A percentile compares a stretch with the other conserved stretches of the same genome.
Evolutionary conservation across 2,797 vertebrate genomes (phyloP).

Genomic region (Sebastolobus altivelis): DNA sequence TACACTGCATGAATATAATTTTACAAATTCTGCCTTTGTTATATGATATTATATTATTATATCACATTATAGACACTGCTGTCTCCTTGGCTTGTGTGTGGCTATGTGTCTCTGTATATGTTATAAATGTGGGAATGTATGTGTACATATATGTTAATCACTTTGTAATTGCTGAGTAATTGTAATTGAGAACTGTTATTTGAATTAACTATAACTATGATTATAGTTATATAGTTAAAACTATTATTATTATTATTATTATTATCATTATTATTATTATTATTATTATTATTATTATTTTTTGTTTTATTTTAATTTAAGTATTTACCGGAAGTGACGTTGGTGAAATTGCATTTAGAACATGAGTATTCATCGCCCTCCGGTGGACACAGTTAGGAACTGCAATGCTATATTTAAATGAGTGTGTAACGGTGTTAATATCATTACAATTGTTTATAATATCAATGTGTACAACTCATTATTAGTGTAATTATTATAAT

Average conservation of each 20-base stretch:
- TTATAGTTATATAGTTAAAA: too few species aligned
- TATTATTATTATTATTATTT: not conserved
- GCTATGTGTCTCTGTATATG: not conserved
- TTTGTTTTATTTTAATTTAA: not conserved
- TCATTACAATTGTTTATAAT: not conserved
- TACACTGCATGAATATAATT: not conserved
- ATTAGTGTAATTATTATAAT: not conserved
- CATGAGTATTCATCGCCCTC: not conserved
- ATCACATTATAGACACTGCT: not conserved
- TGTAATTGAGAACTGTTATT: too few species aligned
- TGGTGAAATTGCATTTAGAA: not conserved
- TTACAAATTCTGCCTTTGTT: not conserved
- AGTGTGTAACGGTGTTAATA: not conserved
- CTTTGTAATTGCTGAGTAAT: too few species aligned
- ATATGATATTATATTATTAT: not conserved
- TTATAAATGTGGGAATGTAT: not conserved
- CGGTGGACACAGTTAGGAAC: not conserved
- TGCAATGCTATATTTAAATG: not conserved
- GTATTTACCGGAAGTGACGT: not conserved
- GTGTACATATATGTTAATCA: not conserved
- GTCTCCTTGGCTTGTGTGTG: not conserved
- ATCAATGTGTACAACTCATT: not conserved
- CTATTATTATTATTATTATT: too few species aligned
- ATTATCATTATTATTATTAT: too few species aligned
- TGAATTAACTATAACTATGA: too few species aligned